Base-by-base conservation (phyloP, 2,797 vertebrate species). In the Emys orbicularis region DNA sequence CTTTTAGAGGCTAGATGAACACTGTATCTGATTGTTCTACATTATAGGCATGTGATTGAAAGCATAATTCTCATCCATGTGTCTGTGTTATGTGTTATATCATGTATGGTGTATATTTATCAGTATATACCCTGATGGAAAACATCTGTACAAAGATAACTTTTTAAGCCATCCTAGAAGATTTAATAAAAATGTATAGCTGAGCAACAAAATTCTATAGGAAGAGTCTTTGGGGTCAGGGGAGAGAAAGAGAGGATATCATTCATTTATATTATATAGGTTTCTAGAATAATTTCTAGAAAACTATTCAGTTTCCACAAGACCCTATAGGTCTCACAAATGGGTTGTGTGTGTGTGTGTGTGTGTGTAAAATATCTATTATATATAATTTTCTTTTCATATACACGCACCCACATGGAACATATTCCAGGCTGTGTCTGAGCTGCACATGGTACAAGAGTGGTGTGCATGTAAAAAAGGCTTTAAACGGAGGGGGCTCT, bases 1-100 rank as follows among this genome's bases (percentile, higher is more conserved):
- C 81, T 94, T 96, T 94, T 93, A 21, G 80, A 8, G 93, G 52
- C 31, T 86, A 37, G 37, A 83, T 91, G 56, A 87, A 77, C 9
- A 19, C 10, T 77, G 2, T 34, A 72, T 88, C 57, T 12, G 50
- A 19, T 57, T 82, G 27, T 87, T 93, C 83, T 53, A 2, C 8
- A 1, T 44, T 10, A 1, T 65, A 72, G 57, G 50, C 53, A 34
- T 34, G 53, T 49, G 25, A 53, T 49, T 85, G 16, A 53, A 88
- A 72, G 37, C 13, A 8, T 10, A 23, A 13, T 88, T 94, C 49
- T 87, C 3, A 8, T 44, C 9, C 21, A 2, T 25, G 37, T 90
- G 88, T 5, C 3, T 3, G 12, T 89, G 44, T 4, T 86, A 19
- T n/a, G 61, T 10, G 15, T n/a, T 65, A 8, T 65, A 16, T 65